phyloP scores from a whole-genome alignment of 2,113 vertebrate genomes.

The Hylia prasina region DNA sequence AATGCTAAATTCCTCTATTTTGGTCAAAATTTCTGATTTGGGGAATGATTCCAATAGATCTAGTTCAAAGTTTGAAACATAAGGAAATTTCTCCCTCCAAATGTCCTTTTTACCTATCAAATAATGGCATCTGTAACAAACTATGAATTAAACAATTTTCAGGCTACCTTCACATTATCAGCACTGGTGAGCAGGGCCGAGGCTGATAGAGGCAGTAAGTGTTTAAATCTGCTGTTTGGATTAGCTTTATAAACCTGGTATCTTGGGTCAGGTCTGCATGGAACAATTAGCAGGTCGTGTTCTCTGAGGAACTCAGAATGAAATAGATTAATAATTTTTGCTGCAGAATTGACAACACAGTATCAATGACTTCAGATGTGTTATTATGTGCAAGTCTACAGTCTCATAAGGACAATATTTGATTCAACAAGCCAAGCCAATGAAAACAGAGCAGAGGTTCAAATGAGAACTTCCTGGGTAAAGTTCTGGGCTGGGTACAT shows the following conservation, averaged over 20 bases:
- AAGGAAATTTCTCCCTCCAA: background rate
- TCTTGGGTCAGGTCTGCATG: background rate
- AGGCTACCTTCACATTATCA: background rate
- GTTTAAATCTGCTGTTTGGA: background rate
- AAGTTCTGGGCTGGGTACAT: background rate
- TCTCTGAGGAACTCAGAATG: background rate
- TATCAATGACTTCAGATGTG: background rate
- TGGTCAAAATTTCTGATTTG: background rate
- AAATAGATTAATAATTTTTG: background rate
- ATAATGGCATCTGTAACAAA: background rate
- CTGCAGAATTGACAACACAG: background rate
- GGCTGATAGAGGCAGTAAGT: background rate
- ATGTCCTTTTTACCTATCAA: background rate
- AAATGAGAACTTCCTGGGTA: background rate
- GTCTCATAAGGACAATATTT: background rate
- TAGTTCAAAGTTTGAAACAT: background rate
- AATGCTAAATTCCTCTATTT: background rate
- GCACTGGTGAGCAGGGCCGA: background rate
- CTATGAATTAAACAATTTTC: background rate
- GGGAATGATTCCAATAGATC: background rate
- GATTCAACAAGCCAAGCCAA: background rate
- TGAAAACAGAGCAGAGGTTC: background rate
- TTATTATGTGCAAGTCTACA: background rate
- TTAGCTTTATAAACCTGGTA: background rate
- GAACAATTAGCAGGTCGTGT: background rate